phyloP scores from a whole-genome alignment of 2,888 invertebrate species.

The Tachina fera region DNA sequence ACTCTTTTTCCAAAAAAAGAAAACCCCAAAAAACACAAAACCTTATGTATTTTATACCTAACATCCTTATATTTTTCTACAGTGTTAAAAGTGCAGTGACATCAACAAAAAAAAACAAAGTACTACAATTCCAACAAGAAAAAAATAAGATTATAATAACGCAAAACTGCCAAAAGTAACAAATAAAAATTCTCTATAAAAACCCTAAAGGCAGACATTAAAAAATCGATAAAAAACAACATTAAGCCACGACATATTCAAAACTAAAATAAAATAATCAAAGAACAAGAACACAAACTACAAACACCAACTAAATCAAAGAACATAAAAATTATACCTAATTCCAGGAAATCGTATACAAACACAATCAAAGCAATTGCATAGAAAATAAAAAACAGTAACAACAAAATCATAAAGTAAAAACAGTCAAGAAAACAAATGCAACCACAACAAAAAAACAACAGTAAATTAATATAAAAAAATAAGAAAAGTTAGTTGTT shows the following conservation, averaged over 20 bases:
- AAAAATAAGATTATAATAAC: not conserved
- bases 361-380: conserved; percentile 17
- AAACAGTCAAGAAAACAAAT: not conserved
- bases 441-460: not conserved
- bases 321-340: conserved; percentile 20
- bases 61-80: conserved; percentile 7
- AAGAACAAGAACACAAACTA: conserved; percentile 15
- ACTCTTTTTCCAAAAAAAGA: conserved; percentile 14
- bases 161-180: conserved; percentile 52
- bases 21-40: not conserved
- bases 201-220: conserved; percentile 49
- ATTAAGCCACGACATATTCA: conserved; percentile 41
- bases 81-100: conserved; percentile 68
- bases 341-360: conserved; percentile 49
- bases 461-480: conserved; percentile 21
- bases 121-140: conserved; percentile 13
- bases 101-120: conserved; percentile 39
- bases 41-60: not conserved
- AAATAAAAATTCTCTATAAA: conserved; percentile 51
- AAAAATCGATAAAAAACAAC: conserved; percentile 25
- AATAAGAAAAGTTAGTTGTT: not conserved
- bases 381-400: conserved; percentile 1
- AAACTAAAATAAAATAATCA: conserved; percentile 37
- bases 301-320: conserved; percentile 26
- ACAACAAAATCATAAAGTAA: conserved; percentile 14